Evolutionary conservation across 2,113 vertebrate species (phyloP), one percentile per base, ranked within the genome.

Genomic region (Corythoichthys intestinalis): DNA sequence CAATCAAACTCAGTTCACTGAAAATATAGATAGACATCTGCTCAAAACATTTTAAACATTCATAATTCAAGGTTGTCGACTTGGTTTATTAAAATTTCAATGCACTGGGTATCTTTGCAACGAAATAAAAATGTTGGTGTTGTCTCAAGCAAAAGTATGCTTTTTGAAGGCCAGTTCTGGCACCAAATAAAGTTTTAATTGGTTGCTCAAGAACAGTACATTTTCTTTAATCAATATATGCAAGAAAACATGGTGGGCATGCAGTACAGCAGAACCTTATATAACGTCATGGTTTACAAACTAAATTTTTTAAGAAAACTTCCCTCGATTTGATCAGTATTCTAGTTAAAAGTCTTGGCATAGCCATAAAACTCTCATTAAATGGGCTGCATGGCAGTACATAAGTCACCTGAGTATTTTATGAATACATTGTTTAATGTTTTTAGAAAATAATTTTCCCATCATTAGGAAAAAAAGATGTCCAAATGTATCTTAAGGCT

Each of bases 401-500:
- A 28, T 56, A 58, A 58, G 38, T n/a, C 38, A 12, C 59, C 8
- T 41, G 2, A 44, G 4, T 62, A 20, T 20, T 28, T 28, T n/a
- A 44, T 28, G 14, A 28, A 28, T 46, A 28, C 9, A 63, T 63
- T 7, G 7, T 47, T 34, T 47, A 20, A 28, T 8, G 6, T 4
- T 63, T 14, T 34, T 4, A 0, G 39, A 20, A 46, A 62, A 28
- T 5, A n/a, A 12, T 6, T 46, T 62, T 12, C 1, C 54, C 12
- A 15, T 50, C 5, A 15, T 15, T 50, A 10, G 11, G 1, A 48
- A 28, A 54, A 0, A 9, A 49, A 53, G 12, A 15, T 57, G 28
- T 28, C 77, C 1, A 64, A 75, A 76, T 63, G 7, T 41, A 46
- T 47, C 7, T 76, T 63, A n/a, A 49, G 64, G n/a, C 57, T 75